A percentile compares a stretch with the other conserved stretches of the same genome.
Evolutionary conservation across 2,113 vertebrate genomes (phyloP).

Genomic region (Chaenogobius annularis): DNA sequence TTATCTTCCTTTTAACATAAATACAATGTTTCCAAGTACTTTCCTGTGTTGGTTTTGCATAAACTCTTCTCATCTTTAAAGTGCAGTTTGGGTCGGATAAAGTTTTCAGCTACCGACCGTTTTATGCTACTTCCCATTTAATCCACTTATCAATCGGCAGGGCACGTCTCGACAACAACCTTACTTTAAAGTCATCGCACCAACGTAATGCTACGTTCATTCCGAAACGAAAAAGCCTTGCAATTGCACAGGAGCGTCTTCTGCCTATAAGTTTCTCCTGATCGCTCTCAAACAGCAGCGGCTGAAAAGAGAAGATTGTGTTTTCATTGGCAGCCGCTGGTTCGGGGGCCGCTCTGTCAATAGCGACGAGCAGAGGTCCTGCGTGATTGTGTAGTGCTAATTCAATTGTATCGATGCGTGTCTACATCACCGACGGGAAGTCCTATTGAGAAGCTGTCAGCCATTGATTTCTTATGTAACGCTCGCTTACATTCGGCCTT

Average conservation of each 20-base stretch:
- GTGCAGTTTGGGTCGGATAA: too few species aligned
- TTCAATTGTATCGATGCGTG: slow-evolving; percentile 52
- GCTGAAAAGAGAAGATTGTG: background rate
- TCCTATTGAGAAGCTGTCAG: slow-evolving; percentile 33
- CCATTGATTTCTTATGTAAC: slow-evolving; percentile 62
- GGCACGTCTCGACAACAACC: too few species aligned
- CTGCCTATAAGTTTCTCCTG: background rate
- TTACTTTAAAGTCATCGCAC: too few species aligned
- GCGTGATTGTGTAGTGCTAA: slow-evolving; percentile 23
- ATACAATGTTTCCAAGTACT: too few species aligned
- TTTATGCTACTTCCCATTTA: too few species aligned
- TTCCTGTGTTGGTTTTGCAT: too few species aligned
- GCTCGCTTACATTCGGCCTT: slow-evolving; percentile 20
- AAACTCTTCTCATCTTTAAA: too few species aligned
- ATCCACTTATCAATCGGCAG: too few species aligned
- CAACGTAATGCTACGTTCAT: too few species aligned
- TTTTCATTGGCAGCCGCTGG: slow-evolving; percentile 12
- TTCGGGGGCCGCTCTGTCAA: slow-evolving; percentile 12
- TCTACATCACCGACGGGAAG: slow-evolving; percentile 41
- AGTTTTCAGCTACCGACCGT: too few species aligned
- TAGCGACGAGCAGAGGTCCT: slow-evolving; percentile 14
- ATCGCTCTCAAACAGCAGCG: background rate
- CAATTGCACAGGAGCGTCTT: background rate
- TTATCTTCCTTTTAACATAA: too few species aligned
- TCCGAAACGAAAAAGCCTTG: too few species aligned